Base-by-base conservation (phyloP, 2,888 invertebrate species). In the Ophion ventricosus region DNA sequence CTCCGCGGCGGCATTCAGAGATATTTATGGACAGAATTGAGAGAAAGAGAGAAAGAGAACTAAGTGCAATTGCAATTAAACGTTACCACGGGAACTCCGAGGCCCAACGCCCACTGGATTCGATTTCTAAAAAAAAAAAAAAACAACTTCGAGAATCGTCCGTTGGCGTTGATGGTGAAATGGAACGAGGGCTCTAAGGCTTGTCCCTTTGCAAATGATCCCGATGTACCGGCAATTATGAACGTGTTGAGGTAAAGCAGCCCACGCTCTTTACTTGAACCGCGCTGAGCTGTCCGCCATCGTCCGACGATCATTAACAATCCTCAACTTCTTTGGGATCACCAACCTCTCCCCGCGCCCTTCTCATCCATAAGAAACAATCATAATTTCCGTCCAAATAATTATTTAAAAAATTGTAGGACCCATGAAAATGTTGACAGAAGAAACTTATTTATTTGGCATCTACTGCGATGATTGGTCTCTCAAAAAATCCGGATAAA, bases 1-100 rank as follows among this genome's bases (percentile, higher is more conserved):
- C n/a, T n/a, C n/a, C 3, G n/a, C 23, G 11, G 10, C 20, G 4
- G 10, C 23, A 20, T 35, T 66, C 10, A 43, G 11, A 63, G 29
- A 89, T 90, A 87, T 89, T 90, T 88, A 89, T 89, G 87, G 88
- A 88, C 88, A 86, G 85, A 88, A 89, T 89, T 88, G 88, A 90
- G 84, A 88, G 78, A 11, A 43, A 11, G 66, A 40, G 66, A 49
- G 49, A 49, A 11, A 49, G 49, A 20, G 26, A 59, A 35, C 54
- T 7, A 54, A 63, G 26, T 74, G 49, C 11, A 54, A 29, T 74
- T 49, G 63, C 20, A 20, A 26, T 25, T 61, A 3, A 49, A 49
- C 49, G 29, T 20, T 54, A 26, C 17, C 49, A 20, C 29, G 25
- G n/a, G 40, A 5, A 49, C 49, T 66, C 23, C 23, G 20, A n/a